Percentiles rank a stretch among this genome's conserved stretches.
Conservation (phyloP, 2,113 vertebrate species). For the Copsychus sechellarum region DNA sequence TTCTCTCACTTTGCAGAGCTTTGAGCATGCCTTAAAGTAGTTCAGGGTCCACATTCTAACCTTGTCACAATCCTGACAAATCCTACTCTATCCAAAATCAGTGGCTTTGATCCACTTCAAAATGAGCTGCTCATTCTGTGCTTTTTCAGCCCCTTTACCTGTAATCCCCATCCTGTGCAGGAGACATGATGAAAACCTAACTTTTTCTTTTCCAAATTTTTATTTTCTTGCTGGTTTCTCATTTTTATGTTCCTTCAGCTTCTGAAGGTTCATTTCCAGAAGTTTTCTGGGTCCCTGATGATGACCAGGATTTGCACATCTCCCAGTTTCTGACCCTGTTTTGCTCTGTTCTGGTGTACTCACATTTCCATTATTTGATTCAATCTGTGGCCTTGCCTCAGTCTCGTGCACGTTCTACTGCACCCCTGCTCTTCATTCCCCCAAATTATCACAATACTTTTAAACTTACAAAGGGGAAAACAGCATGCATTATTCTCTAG, state of each 20-base stretch:
- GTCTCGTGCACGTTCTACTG: rapidly evolving
- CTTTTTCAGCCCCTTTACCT: constrained; percentile 1
- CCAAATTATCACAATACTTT: neutral
- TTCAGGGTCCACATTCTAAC: neutral
- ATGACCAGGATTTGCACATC: neutral
- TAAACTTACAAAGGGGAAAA: neutral
- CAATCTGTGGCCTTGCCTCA: neutral
- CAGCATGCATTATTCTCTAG: neutral
- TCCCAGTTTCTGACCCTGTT: neutral
- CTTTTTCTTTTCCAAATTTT: neutral
- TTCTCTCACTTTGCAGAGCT: neutral
- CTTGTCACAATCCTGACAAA: constrained; percentile 18
- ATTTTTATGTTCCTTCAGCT: neutral
- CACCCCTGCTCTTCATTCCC: neutral
- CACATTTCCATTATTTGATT: neutral
- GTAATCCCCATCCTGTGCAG: neutral
- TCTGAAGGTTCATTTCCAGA: neutral
- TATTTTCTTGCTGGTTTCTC: neutral
- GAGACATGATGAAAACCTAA: neutral
- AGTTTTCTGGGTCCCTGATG: neutral
- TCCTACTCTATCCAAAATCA: neutral
- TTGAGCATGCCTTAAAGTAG: neutral
- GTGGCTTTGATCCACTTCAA: constrained; percentile 6
- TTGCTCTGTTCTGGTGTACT: neutral
- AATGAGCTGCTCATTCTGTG: neutral